These are phyloP conservation scores for Dipodomys ordii DNA, from an alignment of 2,113 vertebrate species.

Conservation along the genomic window DNA sequence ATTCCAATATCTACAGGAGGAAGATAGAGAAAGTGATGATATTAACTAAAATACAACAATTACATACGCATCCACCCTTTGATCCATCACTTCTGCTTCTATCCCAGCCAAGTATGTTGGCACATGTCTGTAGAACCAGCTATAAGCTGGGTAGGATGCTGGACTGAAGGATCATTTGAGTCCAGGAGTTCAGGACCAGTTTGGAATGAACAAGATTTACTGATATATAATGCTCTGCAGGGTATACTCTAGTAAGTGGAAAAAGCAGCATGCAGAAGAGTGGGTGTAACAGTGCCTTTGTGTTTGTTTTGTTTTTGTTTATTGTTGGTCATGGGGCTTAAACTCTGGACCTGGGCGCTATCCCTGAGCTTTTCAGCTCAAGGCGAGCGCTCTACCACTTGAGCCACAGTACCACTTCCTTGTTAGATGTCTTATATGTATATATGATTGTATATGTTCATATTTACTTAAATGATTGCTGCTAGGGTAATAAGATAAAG, in stretches of 20 bases:
- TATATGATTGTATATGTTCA: background rate
- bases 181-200: background rate
- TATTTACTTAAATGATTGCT: background rate
- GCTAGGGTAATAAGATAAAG: background rate
- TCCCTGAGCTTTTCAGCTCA: no score
- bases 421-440: no score
- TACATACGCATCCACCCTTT: background rate
- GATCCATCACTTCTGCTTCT: background rate
- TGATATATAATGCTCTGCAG: background rate
- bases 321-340: no score
- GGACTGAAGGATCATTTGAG: background rate
- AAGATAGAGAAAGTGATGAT: background rate
- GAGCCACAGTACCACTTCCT: no score
- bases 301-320: no score
- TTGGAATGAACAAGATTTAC: background rate
- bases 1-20: conserved; percentile 19
- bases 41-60: background rate
- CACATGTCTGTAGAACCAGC: background rate
- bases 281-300: background rate
- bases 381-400: no score
- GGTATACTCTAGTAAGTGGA: background rate
- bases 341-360: no score
- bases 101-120: background rate
- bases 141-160: background rate
- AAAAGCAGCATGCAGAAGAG: background rate